These are phyloP conservation scores for Petrophora chlorosata DNA, from an alignment of 2,888 invertebrate species.

Conservation along the genomic window DNA sequence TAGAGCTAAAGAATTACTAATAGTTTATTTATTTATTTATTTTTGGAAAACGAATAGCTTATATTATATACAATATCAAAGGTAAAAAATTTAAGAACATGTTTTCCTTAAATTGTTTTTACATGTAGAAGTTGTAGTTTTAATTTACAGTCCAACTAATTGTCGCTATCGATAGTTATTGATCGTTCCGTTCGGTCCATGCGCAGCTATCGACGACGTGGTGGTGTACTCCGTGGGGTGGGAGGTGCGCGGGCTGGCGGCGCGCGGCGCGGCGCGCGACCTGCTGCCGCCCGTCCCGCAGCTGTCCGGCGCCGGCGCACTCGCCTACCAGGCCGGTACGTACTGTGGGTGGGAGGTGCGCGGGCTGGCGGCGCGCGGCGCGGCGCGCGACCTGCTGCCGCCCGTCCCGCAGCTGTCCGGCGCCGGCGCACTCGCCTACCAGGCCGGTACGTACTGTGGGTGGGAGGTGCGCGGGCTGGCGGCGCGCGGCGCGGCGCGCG, in stretches of 20 bases:
- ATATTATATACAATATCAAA: too few species aligned
- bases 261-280: conserved; percentile 49
- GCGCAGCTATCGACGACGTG: conserved; percentile 86
- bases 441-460: conserved; percentile 58
- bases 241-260: conserved; percentile 85
- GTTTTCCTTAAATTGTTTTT: too few species aligned
- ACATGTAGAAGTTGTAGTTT: too few species aligned
- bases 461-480: conserved; percentile 87
- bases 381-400: conserved; percentile 61
- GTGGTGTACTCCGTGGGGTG: conserved; percentile 90
- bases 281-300: conserved; percentile 72
- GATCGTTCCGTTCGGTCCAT: too few species aligned
- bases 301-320: conserved; percentile 89
- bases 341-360: conserved; percentile 88
- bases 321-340: conserved; percentile 74
- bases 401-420: conserved; percentile 85
- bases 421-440: conserved; percentile 87
- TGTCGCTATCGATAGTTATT: too few species aligned
- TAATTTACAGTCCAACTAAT: too few species aligned
- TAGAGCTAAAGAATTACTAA: too few species aligned
- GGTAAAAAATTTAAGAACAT: too few species aligned
- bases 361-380: conserved; percentile 58
- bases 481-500: conserved; percentile 51
- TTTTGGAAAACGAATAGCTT: too few species aligned
- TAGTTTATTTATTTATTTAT: too few species aligned